A percentile compares a stretch with the other conserved stretches of the same genome.
phyloP scores from a whole-genome alignment of 1,140 invertebrate genomes.

The Leptonema lineaticorne region DNA sequence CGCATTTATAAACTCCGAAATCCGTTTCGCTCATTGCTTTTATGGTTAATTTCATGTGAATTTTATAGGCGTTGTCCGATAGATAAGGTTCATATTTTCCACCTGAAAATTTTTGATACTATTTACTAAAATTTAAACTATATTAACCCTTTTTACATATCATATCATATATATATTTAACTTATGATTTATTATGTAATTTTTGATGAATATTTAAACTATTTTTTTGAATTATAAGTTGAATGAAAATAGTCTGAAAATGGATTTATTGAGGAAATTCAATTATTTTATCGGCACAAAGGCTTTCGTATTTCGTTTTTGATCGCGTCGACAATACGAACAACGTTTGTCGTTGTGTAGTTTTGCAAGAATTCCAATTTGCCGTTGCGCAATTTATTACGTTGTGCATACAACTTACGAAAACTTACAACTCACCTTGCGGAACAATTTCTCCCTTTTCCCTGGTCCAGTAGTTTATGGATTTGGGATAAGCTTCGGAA shows the following conservation, averaged over 20 bases:
- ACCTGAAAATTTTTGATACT: slow-evolving; percentile 53
- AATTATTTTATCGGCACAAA: neutral
- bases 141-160: neutral
- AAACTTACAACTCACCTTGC: slow-evolving; percentile 57
- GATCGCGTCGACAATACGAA: neutral
- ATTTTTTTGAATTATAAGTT: neutral
- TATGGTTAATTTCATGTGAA: slow-evolving; percentile 76
- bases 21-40: slow-evolving; percentile 66
- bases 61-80: slow-evolving; percentile 74
- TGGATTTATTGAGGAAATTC: neutral
- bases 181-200: neutral
- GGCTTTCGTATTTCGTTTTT: neutral
- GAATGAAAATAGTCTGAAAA: neutral
- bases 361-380: slow-evolving; percentile 17
- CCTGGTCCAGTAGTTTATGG: slow-evolving; percentile 84
- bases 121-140: neutral
- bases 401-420: neutral
- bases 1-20: slow-evolving; percentile 81
- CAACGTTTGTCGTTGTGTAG: neutral
- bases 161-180: neutral
- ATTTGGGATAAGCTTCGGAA: slow-evolving; percentile 84
- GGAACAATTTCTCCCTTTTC: slow-evolving; percentile 76
- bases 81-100: slow-evolving; percentile 72
- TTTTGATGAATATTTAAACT: neutral
- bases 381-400: slow-evolving; percentile 12